Evolutionary conservation across 2,797 vertebrate species (phyloP).

Genomic region (Adrianichthys oophorus): DNA sequence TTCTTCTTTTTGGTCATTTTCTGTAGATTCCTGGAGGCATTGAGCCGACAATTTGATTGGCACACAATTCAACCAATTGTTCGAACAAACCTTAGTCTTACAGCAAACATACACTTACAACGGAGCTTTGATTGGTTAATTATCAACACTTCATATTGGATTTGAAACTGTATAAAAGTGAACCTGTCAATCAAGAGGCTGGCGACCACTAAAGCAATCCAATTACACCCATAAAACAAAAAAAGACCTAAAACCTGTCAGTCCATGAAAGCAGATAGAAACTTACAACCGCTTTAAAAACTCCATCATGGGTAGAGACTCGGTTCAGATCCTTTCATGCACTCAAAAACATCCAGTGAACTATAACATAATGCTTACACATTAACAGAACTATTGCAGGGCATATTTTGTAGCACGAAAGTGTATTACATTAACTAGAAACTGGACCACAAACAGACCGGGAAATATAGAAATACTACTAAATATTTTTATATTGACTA

Average conservation of each 20-base stretch:
- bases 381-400: constrained; percentile 37
- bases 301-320: not conserved
- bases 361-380: constrained; percentile 38
- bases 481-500: not conserved
- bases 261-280: not conserved
- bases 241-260: not conserved
- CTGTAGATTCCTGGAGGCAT: too few relatives aligned
- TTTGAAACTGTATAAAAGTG: too few relatives aligned
- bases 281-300: constrained; percentile 19
- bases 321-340: not conserved
- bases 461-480: not conserved
- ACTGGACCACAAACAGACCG: not conserved
- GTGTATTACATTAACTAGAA: not conserved
- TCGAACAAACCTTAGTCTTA: too few relatives aligned
- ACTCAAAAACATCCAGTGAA: constrained; percentile 13
- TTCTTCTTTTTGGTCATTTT: too few relatives aligned
- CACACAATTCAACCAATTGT: too few relatives aligned
- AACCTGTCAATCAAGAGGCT: too few relatives aligned
- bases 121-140: too few relatives aligned
- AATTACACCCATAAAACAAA: not conserved
- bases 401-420: constrained; percentile 3
- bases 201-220: not conserved
- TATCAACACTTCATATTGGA: too few relatives aligned
- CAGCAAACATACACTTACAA: too few relatives aligned
- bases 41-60: too few relatives aligned